Evolutionary conservation across 2,113 vertebrate species (phyloP).

Genomic region (Candoia aspera): DNA sequence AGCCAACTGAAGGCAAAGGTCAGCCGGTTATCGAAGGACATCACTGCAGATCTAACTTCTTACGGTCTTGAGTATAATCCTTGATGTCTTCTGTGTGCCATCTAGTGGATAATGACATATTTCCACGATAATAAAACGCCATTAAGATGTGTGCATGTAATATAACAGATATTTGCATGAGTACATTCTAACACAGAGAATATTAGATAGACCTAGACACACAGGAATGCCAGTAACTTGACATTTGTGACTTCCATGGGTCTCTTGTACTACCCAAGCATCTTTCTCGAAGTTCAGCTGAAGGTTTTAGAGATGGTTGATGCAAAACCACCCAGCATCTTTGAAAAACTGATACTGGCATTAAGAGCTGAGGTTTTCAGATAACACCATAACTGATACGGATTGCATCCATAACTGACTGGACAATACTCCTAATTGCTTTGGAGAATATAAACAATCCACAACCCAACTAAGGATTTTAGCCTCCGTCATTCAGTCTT

Average conservation of each 20-base stretch:
- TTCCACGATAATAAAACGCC: not conserved
- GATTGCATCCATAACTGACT: too few relatives aligned
- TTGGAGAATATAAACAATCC: too few relatives aligned
- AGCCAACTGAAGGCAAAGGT: not conserved
- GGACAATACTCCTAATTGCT: too few relatives aligned
- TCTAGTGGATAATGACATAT: not conserved
- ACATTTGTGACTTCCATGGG: not conserved
- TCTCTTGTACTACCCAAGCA: not conserved
- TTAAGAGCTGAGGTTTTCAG: too few relatives aligned
- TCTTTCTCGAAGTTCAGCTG: not conserved
- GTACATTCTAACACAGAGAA: not conserved
- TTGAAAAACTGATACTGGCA: too few relatives aligned
- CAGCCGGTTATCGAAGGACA: not conserved
- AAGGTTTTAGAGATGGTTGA: not conserved
- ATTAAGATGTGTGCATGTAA: fast-evolving
- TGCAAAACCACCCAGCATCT: too few relatives aligned
- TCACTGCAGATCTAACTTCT: not conserved
- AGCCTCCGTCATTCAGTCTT: too few relatives aligned
- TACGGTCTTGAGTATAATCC: not conserved
- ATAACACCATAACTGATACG: too few relatives aligned
- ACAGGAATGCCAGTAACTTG: not conserved
- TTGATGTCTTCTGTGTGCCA: conserved; percentile 39
- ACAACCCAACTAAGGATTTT: too few relatives aligned
- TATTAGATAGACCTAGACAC: not conserved
- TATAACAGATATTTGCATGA: not conserved